A percentile compares a stretch with the other conserved stretches of the same genome.
These are phyloP conservation scores for Thermophis baileyi DNA, from an alignment of 2,113 vertebrate genomes.

Conservation along the genomic window DNA sequence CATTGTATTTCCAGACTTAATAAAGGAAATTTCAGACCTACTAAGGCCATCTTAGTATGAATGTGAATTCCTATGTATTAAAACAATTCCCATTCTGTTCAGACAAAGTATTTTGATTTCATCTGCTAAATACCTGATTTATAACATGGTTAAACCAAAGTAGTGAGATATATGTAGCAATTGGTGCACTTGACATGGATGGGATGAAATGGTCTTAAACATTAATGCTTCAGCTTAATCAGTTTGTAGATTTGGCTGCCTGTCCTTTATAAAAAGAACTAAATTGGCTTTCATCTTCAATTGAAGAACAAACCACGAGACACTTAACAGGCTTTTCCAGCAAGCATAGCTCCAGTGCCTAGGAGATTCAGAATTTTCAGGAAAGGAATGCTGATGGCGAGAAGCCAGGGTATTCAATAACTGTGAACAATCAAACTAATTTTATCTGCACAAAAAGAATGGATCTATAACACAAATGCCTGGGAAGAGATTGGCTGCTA, in stretches of 20 bases:
- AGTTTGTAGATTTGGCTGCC: neutral
- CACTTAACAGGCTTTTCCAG: neutral
- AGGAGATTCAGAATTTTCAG: neutral
- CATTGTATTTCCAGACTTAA: neutral
- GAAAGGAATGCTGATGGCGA: neutral
- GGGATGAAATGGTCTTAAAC: neutral
- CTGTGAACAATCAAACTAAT: conserved; percentile 33
- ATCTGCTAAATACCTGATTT: neutral
- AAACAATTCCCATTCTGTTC: neutral
- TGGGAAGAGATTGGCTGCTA: neutral
- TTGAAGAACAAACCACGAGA: conserved; percentile 1
- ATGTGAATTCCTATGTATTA: neutral
- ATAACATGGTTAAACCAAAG: neutral
- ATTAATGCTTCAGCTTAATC: neutral
- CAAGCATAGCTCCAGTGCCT: neutral
- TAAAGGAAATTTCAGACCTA: neutral
- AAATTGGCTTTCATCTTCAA: neutral
- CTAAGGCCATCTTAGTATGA: neutral
- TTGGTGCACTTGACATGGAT: neutral
- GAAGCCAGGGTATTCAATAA: conserved; percentile 16
- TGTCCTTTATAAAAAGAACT: neutral
- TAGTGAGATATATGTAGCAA: neutral
- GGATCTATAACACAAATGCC: conserved; percentile 13
- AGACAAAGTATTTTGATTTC: conserved; percentile 1
- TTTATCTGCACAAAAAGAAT: conserved; percentile 27